These are phyloP conservation scores for Colistium nudipinnis DNA, from an alignment of 2,113 vertebrate genomes.

Conservation along the genomic window DNA sequence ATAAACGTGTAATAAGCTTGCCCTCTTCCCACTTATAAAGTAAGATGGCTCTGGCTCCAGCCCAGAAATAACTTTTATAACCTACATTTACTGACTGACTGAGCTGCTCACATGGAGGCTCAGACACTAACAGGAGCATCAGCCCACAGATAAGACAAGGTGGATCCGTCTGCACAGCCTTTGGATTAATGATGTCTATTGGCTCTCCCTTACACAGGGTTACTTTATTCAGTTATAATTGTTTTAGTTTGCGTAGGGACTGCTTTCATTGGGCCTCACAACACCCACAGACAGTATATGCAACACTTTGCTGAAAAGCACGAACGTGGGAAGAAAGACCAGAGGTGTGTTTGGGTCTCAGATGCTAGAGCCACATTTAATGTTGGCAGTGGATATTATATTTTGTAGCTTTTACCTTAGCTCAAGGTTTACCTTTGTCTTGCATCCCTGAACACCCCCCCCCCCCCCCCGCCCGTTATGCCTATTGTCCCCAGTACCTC, in stretches of 20 bases:
- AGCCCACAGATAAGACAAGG: too few relatives aligned
- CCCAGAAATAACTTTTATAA: too few relatives aligned
- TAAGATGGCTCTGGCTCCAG: not conserved
- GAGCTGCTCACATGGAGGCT: too few relatives aligned
- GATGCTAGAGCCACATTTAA: too few relatives aligned
- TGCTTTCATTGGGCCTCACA: not conserved
- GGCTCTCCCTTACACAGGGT: not conserved
- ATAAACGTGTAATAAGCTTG: not conserved
- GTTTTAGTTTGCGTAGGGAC: not conserved
- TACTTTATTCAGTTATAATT: not conserved
- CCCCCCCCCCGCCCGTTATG: not conserved
- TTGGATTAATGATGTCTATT: not conserved
- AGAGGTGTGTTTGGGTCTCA: not conserved
- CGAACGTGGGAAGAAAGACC: not conserved
- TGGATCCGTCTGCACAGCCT: too few relatives aligned
- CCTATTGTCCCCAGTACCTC: not conserved
- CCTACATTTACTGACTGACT: too few relatives aligned
- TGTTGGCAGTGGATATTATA: too few relatives aligned
- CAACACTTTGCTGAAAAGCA: not conserved
- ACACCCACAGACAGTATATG: not conserved
- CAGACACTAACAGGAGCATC: too few relatives aligned
- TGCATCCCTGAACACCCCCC: not conserved
- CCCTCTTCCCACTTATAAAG: too few relatives aligned
- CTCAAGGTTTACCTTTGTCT: not conserved
- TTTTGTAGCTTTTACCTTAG: not conserved